Evolutionary conservation across 2,797 vertebrate species (phyloP), one percentile per base, ranked within the genome.

Genomic region (Cirrhinus mrigala): DNA sequence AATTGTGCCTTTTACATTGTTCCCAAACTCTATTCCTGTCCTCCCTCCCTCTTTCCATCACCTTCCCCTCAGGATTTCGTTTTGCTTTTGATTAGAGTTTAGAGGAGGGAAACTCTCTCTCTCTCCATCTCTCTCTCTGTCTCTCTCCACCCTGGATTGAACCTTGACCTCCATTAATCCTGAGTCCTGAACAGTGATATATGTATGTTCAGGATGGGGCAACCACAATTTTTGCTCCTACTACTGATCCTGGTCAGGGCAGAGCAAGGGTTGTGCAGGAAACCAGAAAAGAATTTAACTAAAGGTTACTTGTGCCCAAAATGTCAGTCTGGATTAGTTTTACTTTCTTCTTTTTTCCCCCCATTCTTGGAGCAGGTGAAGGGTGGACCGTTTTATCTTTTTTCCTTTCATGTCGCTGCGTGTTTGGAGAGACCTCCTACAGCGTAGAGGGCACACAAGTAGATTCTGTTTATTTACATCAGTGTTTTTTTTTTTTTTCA

Each of bases 81-180:
- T 22, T 77, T 83, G 50, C 52, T 27, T 87, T 66, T 79, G 66
- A 68, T 76, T 40, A 69, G 56, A 87, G 85, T 88, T 78, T 46
- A 48, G 44, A 82, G 54, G 56, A 88, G 58, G 52, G 68, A 50
- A 79, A 69, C 58, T 68, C 82, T 74, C 50, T 85, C 50, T 73
- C n/a, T 54, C 16, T n/a, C n/a, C n/a, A n/a, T 60, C 40, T 48
- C 54, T 70, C 18, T 78, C 6, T 46, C 79, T 24, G 60, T 33
- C 52, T 62, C 8, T 52, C 48, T 73, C 75, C 37, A 69, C 79
- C 78, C 27, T 68, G 33, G 70, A 60, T 69, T 87, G 86, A 90
- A 87, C 81, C 74, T 66, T 87, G 86, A 88, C 82, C 87, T 81
- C 78, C 66, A 87, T 84, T 86, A 85, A 85, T 86, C 58, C 44